Evolutionary conservation across 1,140 invertebrate genomes (phyloP).

Genomic region (Polyergus mexicanus): DNA sequence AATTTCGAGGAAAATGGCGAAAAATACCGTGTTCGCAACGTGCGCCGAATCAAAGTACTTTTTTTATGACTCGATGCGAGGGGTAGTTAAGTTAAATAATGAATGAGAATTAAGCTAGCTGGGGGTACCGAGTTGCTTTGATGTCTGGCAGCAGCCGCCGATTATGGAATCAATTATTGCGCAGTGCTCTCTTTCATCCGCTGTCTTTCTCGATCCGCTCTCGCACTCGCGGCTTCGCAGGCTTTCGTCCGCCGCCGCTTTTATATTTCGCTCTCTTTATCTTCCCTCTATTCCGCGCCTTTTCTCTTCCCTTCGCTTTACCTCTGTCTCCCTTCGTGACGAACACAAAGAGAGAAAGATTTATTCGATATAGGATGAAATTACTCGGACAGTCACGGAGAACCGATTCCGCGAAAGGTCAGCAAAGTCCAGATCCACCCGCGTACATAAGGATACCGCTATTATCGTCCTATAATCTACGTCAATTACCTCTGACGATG

Average conservation of each 20-base stretch:
- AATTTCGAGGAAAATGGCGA: slow-evolving; percentile 59
- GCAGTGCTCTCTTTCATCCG: slow-evolving; percentile 58
- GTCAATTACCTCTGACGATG: slow-evolving; percentile 68
- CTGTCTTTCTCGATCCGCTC: slow-evolving; percentile 55
- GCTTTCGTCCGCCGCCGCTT: slow-evolving; percentile 30
- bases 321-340: slow-evolving; percentile 1
- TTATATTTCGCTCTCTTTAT: slow-evolving; percentile 23
- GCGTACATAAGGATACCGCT: slow-evolving; percentile 59
- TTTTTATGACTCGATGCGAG: slow-evolving; percentile 66
- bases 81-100: slow-evolving; percentile 75
- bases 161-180: slow-evolving; percentile 81
- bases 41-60: slow-evolving; percentile 50
- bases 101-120: slow-evolving; percentile 67
- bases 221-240: slow-evolving; percentile 36
- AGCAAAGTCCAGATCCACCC: slow-evolving; percentile 66
- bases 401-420: slow-evolving; percentile 74
- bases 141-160: slow-evolving; percentile 76
- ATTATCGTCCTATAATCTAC: slow-evolving; percentile 75
- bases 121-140: slow-evolving; percentile 70
- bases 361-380: slow-evolving; percentile 75
- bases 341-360: slow-evolving; percentile 55
- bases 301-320: neutral
- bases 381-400: slow-evolving; percentile 69
- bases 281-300: neutral
- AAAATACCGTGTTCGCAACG: slow-evolving; percentile 54